These are phyloP conservation scores for Petrosia ficiformis DNA, from an alignment of 37 sponge, comb jelly and placozoan genomes.

Conservation along the genomic window DNA sequence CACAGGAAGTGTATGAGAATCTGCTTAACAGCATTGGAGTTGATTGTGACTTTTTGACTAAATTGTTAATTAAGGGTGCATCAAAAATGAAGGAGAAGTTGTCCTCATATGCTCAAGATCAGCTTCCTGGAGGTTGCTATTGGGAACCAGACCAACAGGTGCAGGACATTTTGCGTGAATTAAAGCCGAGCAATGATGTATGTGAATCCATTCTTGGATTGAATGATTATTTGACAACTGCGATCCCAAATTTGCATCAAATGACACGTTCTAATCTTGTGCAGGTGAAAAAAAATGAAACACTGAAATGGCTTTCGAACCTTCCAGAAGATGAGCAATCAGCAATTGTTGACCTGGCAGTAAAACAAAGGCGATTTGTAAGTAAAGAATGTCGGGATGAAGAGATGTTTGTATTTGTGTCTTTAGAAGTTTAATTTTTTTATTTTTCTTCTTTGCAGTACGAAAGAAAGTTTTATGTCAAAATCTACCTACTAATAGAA, in stretches of 20 bases:
- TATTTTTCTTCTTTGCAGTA: constrained; percentile 17
- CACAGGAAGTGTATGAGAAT: neutral
- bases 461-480: constrained; percentile 28
- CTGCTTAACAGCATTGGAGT: neutral
- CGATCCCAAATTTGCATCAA: constrained; percentile 27
- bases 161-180: neutral
- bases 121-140: constrained; percentile 1
- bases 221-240: constrained; percentile 15
- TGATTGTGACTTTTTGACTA: neutral
- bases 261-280: constrained; percentile 4
- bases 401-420: no score
- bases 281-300: constrained; percentile 41
- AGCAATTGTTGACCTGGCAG: neutral
- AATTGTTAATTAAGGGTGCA: neutral
- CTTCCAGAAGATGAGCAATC: neutral
- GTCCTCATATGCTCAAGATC: constrained; percentile 1
- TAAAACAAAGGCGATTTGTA: neutral
- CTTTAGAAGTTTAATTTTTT: neutral
- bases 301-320: constrained; percentile 1
- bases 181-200: constrained; percentile 2
- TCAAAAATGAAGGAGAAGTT: constrained; percentile 1
- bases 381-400: neutral
- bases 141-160: neutral
- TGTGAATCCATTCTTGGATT: constrained; percentile 28
- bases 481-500: constrained; percentile 11